phyloP scores from a whole-genome alignment of 2,797 vertebrate species.

The Sebastes baramenuke region DNA sequence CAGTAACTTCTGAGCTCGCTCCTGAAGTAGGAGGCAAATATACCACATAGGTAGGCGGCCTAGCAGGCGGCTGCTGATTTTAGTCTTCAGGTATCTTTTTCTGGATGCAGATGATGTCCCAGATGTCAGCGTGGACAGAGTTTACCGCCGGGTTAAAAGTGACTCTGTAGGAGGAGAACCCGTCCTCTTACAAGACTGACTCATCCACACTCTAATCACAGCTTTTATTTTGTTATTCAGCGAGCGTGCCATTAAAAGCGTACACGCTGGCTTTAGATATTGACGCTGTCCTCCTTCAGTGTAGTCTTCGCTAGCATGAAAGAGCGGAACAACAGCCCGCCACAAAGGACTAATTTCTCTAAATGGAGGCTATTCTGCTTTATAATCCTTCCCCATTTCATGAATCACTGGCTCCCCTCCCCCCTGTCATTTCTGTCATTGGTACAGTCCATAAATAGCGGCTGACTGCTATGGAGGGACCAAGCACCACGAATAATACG shows the following conservation, averaged over 20 bases:
- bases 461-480: conserved; percentile 54
- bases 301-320: conserved; percentile 15
- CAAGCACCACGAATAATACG: conserved; percentile 25
- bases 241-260: conserved; percentile 32
- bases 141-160: conserved; percentile 22
- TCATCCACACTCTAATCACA: conserved; percentile 60
- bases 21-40: background rate
- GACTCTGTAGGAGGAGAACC: conserved; percentile 44
- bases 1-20: background rate
- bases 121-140: conserved; percentile 23
- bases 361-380: conserved; percentile 67
- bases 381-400: conserved; percentile 71
- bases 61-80: conserved; percentile 1
- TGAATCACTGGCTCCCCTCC: conserved; percentile 65
- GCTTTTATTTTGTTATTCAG: conserved; percentile 19
- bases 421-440: conserved; percentile 59
- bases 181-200: conserved; percentile 50
- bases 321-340: conserved; percentile 30
- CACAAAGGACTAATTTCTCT: conserved; percentile 68
- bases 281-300: background rate
- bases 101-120: conserved; percentile 10
- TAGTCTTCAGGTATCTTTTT: conserved; percentile 9
- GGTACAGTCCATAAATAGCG: conserved; percentile 75
- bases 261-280: conserved; percentile 20
- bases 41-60: background rate